These are phyloP conservation scores for Mustela lutreola DNA, from an alignment of 2,113 vertebrate species.

Conservation along the genomic window DNA sequence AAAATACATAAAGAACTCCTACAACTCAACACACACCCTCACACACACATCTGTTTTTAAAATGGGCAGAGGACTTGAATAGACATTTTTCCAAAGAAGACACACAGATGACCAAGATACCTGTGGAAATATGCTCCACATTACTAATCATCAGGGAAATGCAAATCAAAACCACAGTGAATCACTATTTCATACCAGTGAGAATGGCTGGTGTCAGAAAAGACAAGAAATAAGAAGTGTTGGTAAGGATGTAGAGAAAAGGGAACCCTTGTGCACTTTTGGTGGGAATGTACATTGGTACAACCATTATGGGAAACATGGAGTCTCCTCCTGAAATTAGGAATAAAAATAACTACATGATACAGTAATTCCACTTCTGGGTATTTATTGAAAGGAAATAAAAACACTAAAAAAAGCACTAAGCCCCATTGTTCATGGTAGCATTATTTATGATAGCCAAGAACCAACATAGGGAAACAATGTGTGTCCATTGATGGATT, in stretches of 20 bases:
- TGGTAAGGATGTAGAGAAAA: neutral
- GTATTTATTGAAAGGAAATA: neutral
- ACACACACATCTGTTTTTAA: neutral
- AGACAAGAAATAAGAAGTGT: neutral
- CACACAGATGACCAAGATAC: neutral
- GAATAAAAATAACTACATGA: neutral
- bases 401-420: neutral
- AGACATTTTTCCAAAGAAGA: neutral
- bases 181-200: neutral
- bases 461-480: neutral
- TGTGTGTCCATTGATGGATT: neutral
- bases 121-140: neutral
- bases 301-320: neutral
- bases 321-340: neutral
- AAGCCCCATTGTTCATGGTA: neutral
- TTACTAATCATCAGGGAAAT: neutral
- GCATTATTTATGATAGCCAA: neutral
- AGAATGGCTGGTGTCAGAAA: neutral
- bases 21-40: neutral
- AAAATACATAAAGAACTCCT: neutral
- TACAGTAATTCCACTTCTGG: neutral
- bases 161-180: neutral
- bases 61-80: neutral
- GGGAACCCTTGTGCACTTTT: neutral
- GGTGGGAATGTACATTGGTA: neutral